Conservation (phyloP, 2,113 vertebrate genomes). For the Orientallactaga bullata region DNA sequence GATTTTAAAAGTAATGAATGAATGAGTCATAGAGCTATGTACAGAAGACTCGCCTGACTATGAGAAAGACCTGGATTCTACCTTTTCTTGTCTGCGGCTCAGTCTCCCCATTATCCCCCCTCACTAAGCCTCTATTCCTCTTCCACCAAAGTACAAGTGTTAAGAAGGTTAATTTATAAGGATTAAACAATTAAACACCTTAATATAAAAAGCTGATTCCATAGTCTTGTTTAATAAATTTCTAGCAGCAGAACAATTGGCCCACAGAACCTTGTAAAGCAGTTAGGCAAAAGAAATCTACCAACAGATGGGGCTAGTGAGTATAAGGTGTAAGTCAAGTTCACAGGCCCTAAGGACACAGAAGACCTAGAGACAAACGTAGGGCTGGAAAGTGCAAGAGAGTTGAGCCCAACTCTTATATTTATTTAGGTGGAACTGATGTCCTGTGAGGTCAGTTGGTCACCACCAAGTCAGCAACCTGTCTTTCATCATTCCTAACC, state of each 20-base stretch:
- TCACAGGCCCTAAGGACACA: neutral
- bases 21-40: neutral
- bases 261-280: neutral
- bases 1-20: neutral
- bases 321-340: neutral
- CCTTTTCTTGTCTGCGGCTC: neutral
- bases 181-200: neutral
- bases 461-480: neutral
- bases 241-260: neutral
- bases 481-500: neutral
- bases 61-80: neutral
- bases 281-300: neutral
- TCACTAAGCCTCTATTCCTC: neutral
- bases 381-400: neutral
- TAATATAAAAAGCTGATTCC: neutral
- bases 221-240: conserved; percentile 7
- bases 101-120: neutral
- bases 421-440: neutral
- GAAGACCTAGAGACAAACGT: neutral
- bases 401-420: neutral
- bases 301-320: conserved; percentile 46
- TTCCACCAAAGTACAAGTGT: neutral
- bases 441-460: neutral
- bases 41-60: neutral
- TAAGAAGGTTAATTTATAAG: neutral